Conservation (phyloP, 2,113 vertebrate genomes). For the Seriola dumerili region DNA sequence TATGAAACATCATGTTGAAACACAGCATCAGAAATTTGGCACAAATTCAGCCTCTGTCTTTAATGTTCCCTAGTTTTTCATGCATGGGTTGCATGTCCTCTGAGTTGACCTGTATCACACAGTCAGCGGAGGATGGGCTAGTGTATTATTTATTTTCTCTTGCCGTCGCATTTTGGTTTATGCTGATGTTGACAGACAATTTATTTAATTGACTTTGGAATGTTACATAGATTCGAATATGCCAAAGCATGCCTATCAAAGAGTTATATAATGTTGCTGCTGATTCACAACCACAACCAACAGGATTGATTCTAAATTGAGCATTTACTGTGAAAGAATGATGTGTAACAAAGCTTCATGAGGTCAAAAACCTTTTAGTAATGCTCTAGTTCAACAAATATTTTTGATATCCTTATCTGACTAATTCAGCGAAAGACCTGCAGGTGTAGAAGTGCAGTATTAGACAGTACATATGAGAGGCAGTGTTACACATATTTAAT, state of each 20-base stretch:
- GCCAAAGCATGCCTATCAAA: background rate
- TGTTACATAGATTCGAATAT: constrained; percentile 15
- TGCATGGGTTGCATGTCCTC: constrained; percentile 30
- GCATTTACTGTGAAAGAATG: constrained; percentile 7
- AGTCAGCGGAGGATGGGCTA: constrained; percentile 10
- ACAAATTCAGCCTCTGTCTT: constrained; percentile 11
- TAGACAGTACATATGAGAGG: background rate
- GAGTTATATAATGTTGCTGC: background rate
- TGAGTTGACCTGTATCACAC: constrained; percentile 13
- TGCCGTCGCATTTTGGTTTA: background rate
- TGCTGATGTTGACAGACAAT: background rate
- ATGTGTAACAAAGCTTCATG: background rate
- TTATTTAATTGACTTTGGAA: constrained; percentile 19
- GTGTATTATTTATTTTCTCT: background rate
- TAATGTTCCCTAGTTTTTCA: constrained; percentile 15
- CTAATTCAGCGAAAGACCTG: background rate
- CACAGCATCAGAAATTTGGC: constrained; percentile 17
- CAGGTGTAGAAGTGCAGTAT: background rate
- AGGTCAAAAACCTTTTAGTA: constrained; percentile 2
- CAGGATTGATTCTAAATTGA: constrained; percentile 3
- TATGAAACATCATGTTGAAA: background rate
- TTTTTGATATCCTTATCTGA: constrained; percentile 1
- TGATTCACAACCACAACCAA: constrained; percentile 12
- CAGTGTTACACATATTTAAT: background rate
- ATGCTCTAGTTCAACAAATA: background rate